These are phyloP conservation scores for Araneus ventricosus DNA, from an alignment of 1,140 invertebrate genomes.

Conservation along the genomic window DNA sequence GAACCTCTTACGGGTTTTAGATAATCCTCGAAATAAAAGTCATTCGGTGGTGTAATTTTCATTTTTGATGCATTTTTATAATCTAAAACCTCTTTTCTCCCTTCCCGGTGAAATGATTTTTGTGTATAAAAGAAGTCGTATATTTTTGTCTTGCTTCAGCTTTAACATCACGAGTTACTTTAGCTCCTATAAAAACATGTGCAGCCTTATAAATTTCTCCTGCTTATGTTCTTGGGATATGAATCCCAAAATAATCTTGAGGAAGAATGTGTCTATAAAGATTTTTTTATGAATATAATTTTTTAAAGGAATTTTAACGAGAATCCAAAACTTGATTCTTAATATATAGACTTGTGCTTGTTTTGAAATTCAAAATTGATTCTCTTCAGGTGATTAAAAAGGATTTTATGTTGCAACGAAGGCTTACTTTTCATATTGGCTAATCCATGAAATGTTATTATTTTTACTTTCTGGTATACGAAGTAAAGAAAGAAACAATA, in stretches of 20 bases:
- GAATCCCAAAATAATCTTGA: not conserved
- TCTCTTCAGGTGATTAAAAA: too few relatives aligned
- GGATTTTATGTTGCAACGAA: too few relatives aligned
- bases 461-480: too few relatives aligned
- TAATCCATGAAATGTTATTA: too few relatives aligned
- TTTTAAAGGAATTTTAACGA: too few relatives aligned
- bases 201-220: not conserved
- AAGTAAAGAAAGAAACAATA: too few relatives aligned
- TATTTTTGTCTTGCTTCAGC: not conserved
- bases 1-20: not conserved
- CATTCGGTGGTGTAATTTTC: constrained; percentile 17
- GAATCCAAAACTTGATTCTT: too few relatives aligned
- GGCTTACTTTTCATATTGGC: too few relatives aligned
- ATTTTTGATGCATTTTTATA: constrained; percentile 22
- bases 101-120: not conserved
- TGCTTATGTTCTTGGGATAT: not conserved
- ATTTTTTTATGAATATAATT: not conserved
- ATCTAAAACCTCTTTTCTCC: not conserved
- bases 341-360: too few relatives aligned
- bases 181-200: not conserved
- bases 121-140: not conserved
- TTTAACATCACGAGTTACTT: not conserved
- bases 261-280: not conserved
- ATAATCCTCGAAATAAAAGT: constrained; percentile 39
- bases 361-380: too few relatives aligned